These are phyloP conservation scores for Ascaphus truei DNA, from an alignment of 2,113 vertebrate genomes.

Conservation along the genomic window DNA sequence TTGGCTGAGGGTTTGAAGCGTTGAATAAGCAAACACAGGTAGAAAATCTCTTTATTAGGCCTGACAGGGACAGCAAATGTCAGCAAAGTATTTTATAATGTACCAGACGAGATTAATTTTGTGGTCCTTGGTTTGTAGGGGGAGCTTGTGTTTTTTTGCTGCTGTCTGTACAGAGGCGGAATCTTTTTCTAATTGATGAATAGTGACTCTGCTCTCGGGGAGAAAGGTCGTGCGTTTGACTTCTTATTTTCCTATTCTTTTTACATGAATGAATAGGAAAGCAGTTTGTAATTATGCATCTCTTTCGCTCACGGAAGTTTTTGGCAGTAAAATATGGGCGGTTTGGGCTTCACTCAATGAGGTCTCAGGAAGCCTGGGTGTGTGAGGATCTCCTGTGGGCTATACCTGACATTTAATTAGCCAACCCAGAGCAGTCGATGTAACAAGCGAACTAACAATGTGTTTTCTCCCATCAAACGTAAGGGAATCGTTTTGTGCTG, in stretches of 20 bases:
- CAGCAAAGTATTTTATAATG: slow-evolving; percentile 63
- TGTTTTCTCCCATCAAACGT: not conserved
- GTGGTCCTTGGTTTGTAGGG: slow-evolving; percentile 41
- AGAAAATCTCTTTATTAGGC: slow-evolving; percentile 79
- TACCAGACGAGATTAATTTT: slow-evolving; percentile 59
- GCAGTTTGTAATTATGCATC: not conserved
- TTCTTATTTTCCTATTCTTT: not conserved
- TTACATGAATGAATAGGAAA: slow-evolving; percentile 15
- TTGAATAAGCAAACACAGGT: slow-evolving; percentile 81
- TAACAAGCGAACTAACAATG: not conserved
- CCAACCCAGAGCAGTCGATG: not conserved
- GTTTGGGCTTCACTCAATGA: slow-evolving; percentile 3
- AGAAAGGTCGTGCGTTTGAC: slow-evolving; percentile 10
- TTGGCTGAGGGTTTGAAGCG: slow-evolving; percentile 66
- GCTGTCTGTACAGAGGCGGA: not conserved
- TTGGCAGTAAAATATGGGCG: slow-evolving; percentile 32
- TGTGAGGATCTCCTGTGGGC: slow-evolving; percentile 32
- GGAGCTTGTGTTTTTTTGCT: slow-evolving; percentile 34
- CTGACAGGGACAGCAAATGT: slow-evolving; percentile 71
- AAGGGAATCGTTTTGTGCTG: not conserved
- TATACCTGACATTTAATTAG: slow-evolving; percentile 33
- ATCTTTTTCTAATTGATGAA: slow-evolving; percentile 30
- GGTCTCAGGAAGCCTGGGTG: slow-evolving; percentile 30
- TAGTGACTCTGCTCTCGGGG: not conserved
- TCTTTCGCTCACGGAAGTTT: slow-evolving; percentile 32